Conservation (phyloP, 1,140 invertebrate species). For the Andricus grossulariae region DNA sequence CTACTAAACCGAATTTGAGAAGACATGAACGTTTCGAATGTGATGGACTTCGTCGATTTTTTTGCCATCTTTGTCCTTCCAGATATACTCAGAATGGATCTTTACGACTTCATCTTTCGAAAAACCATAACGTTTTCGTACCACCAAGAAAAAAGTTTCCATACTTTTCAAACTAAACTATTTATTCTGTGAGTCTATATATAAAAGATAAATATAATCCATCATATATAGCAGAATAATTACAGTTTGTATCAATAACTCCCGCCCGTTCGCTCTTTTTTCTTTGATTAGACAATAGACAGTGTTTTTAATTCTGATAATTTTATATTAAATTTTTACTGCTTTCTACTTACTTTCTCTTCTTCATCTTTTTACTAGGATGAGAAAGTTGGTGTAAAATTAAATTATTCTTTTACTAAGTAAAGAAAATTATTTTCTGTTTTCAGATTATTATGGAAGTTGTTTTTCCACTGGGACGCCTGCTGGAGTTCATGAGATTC, state of each 20-base stretch:
- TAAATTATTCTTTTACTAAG: neutral
- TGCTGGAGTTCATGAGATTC: neutral
- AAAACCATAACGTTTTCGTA: slow-evolving; percentile 57
- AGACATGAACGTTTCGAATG: slow-evolving; percentile 77
- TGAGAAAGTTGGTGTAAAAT: no score
- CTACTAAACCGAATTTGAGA: slow-evolving; percentile 69
- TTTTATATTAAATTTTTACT: no score
- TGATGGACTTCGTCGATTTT: slow-evolving; percentile 73
- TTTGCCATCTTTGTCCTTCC: slow-evolving; percentile 71
- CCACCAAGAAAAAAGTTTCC: slow-evolving; percentile 54
- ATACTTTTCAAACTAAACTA: neutral
- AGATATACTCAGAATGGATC: slow-evolving; percentile 73
- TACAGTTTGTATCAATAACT: no score
- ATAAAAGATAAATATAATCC: no score
- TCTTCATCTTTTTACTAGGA: no score
- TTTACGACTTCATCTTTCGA: slow-evolving; percentile 67
- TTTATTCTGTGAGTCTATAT: neutral
- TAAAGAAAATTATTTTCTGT: neutral
- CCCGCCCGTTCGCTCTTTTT: no score
- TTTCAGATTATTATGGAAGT: slow-evolving; percentile 17
- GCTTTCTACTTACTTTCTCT: no score
- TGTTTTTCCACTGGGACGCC: neutral
- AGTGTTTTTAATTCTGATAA: no score
- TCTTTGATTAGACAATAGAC: no score
- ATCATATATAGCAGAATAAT: no score